Percentiles rank a stretch among this genome's conserved stretches.
Conservation (phyloP, 2,113 vertebrate species). For the Brachirus orientalis region DNA sequence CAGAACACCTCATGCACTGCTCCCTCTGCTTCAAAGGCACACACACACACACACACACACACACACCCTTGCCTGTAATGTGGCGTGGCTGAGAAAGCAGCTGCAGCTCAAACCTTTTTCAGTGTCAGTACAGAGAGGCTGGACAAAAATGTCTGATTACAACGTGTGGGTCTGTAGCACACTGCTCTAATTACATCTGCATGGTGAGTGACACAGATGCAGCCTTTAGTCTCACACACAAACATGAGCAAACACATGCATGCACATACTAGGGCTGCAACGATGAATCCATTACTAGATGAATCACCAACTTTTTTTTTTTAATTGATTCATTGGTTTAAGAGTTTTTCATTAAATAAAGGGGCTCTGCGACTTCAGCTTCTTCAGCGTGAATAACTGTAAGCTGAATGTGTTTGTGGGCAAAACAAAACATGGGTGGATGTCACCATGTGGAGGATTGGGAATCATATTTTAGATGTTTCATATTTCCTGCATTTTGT, state of each 20-base stretch:
- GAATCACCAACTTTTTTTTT: background rate
- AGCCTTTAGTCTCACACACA: background rate
- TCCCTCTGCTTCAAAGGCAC: slow-evolving; percentile 41
- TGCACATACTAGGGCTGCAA: slow-evolving; percentile 72
- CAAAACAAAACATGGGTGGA: no score
- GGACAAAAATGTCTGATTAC: slow-evolving; percentile 65
- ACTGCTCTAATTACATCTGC: slow-evolving; percentile 67
- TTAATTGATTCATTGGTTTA: background rate
- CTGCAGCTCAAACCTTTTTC: slow-evolving; percentile 64
- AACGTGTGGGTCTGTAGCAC: slow-evolving; percentile 53
- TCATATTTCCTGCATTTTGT: no score
- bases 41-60: slow-evolving; percentile 57
- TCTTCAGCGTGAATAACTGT: no score
- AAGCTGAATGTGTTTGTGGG: no score
- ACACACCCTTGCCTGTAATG: slow-evolving; percentile 59
- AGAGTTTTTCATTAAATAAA: background rate
- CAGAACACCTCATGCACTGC: slow-evolving; percentile 20
- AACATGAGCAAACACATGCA: slow-evolving; percentile 18
- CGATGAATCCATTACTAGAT: background rate
- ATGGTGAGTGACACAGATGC: slow-evolving; percentile 31
- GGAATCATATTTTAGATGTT: no score
- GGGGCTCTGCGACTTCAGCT: background rate
- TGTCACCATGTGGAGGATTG: no score
- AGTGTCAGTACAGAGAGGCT: slow-evolving; percentile 46
- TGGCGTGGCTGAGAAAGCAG: slow-evolving; percentile 58